Evolutionary conservation across 1,140 invertebrate species (phyloP), one percentile per base, ranked within the genome.

Genomic region (Hirudo medicinalis): DNA sequence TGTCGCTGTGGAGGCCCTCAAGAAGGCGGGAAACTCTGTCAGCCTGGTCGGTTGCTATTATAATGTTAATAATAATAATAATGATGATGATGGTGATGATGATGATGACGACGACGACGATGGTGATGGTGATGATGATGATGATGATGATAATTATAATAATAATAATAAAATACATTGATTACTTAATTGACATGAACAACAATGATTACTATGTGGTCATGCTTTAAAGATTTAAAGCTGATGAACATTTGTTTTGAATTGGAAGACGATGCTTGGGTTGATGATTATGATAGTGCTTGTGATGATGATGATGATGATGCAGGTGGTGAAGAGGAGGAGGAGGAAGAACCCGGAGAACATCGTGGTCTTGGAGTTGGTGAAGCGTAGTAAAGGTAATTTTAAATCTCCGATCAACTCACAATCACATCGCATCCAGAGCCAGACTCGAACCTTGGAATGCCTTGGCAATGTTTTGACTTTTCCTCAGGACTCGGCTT

Each of bases 1-100:
- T 29, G 85, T 88, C n/a, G 94, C 96, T 69, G 96, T 98, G 54
- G 92, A 97, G 77, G 94, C 94, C 19, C 86, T 99, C 71, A 97
- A 97, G 84, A 88, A 89, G 78, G 92, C 95, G 72, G 94, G 94
- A 74, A 93, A 92, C 81, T 88, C 87, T 74, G 94, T 99, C 74
- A 89, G 89, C 83, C 84, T 98, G 87, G 91, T 94, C 84, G 85
- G 89, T 84, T 15, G 20, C 13, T 13, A 63, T 25, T 2, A 22
- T 22, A 11, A 22, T 63, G 57, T 8, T 63, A 15, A 11, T 63
- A n/a, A 6, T 63, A 13, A 25, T n/a, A 1, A 25, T 63, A 6
- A n/a, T 15, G 29, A 63, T 63, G 3, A 25, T 32, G 29, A 63
- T 32, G 8, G 20, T 63, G 4, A 63, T 32, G 4, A 25, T 68